These are phyloP conservation scores for Zootoca vivipara DNA, from an alignment of 2,113 vertebrate genomes.

Conservation along the genomic window DNA sequence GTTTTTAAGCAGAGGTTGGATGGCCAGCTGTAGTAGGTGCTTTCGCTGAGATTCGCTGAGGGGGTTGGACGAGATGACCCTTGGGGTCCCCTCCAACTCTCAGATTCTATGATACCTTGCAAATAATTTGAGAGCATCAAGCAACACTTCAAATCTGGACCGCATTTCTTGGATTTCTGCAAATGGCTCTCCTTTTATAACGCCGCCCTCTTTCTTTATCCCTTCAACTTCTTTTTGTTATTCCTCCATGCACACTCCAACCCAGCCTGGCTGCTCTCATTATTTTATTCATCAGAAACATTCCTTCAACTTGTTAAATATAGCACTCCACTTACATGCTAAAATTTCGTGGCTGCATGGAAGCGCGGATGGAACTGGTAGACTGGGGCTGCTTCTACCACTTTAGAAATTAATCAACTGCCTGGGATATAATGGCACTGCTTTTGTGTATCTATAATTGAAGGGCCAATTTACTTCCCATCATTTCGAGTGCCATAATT, in stretches of 20 bases:
- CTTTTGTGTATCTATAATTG: constrained; percentile 81
- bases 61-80: too few relatives aligned
- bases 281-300: constrained; percentile 50
- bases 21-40: too few relatives aligned
- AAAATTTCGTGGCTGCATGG: constrained; percentile 67
- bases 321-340: constrained; percentile 46
- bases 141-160: background rate
- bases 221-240: background rate
- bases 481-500: constrained; percentile 84
- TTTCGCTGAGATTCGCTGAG: too few relatives aligned
- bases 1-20: too few relatives aligned
- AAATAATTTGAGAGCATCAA: constrained; percentile 35
- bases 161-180: constrained; percentile 39
- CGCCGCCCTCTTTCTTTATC: constrained; percentile 31
- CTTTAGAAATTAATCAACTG: constrained; percentile 83
- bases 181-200: constrained; percentile 17
- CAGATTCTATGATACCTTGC: background rate
- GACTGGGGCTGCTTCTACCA: constrained; percentile 71
- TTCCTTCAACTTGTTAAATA: constrained; percentile 73
- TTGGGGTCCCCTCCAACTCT: too few relatives aligned
- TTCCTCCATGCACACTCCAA: background rate
- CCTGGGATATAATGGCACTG: constrained; percentile 75
- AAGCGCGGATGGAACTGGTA: constrained; percentile 72
- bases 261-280: background rate
- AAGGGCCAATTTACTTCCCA: constrained; percentile 83